These are phyloP conservation scores for Boloria euphrosyne DNA, from an alignment of 2,888 invertebrate species.

Conservation along the genomic window DNA sequence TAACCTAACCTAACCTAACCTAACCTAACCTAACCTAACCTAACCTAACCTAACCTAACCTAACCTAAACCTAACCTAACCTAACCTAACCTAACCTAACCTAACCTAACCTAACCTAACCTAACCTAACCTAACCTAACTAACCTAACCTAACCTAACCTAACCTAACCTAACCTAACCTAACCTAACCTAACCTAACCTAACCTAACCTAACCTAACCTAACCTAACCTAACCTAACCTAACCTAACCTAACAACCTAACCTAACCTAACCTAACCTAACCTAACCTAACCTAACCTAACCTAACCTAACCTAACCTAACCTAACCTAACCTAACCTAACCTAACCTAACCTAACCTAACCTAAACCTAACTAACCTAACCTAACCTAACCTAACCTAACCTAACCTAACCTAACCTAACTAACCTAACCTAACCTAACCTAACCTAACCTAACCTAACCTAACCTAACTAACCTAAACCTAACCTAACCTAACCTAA, in stretches of 20 bases:
- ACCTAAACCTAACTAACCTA: slow-evolving; percentile 39
- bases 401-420: too few species aligned
- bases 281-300: slow-evolving; percentile 23
- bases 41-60: slow-evolving; percentile 42
- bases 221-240: slow-evolving; percentile 39
- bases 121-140: slow-evolving; percentile 38
- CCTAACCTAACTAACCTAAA: slow-evolving; percentile 41
- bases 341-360: slow-evolving; percentile 37
- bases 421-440: slow-evolving; percentile 41
- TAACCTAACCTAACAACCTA: slow-evolving; percentile 39
- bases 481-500: too few species aligned
- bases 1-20: slow-evolving; percentile 35
- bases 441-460: slow-evolving; percentile 42
- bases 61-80: slow-evolving; percentile 29
- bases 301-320: slow-evolving; percentile 30
- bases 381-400: slow-evolving; percentile 42
- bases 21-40: slow-evolving; percentile 37
- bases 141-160: slow-evolving; percentile 29
- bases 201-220: slow-evolving; percentile 39
- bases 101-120: slow-evolving; percentile 36
- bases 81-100: slow-evolving; percentile 30
- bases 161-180: slow-evolving; percentile 28
- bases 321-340: slow-evolving; percentile 34
- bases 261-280: slow-evolving; percentile 35
- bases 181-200: slow-evolving; percentile 31